These are phyloP conservation scores for Ichneumoninae sp. DNA, from an alignment of 2,888 invertebrate genomes.

Conservation along the genomic window DNA sequence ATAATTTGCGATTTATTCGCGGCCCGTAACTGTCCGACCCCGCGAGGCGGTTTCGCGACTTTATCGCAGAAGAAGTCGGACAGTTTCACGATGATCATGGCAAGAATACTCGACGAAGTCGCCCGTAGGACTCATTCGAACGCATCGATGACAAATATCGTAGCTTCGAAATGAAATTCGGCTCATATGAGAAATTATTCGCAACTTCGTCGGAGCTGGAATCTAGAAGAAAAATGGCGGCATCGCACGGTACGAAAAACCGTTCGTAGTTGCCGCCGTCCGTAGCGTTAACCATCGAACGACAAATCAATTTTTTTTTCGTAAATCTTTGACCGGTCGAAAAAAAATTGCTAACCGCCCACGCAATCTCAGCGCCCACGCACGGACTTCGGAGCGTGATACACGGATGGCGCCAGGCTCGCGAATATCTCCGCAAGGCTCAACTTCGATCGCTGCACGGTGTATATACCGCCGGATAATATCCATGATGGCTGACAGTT, in stretches of 20 bases:
- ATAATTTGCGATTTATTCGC: not conserved
- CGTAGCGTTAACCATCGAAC: not conserved
- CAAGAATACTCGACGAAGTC: not conserved
- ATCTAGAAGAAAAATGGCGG: not conserved
- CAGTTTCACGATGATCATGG: not conserved
- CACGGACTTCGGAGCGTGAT: not conserved
- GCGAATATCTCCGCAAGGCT: conserved; percentile 29
- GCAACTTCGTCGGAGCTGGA: not conserved
- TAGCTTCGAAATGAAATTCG: not conserved
- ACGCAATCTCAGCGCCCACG: conserved; percentile 2
- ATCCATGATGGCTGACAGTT: conserved; percentile 72
- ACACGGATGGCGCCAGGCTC: conserved; percentile 61
- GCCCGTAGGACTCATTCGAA: not conserved
- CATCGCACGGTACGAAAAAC: not conserved
- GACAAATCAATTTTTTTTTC: not conserved
- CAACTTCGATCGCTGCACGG: conserved; percentile 57
- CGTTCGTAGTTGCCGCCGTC: not conserved
- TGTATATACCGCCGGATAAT: conserved; percentile 53
- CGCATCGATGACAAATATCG: not conserved
- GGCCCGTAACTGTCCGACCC: not conserved
- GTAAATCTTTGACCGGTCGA: not conserved
- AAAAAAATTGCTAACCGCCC: conserved; percentile 23
- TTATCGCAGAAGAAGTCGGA: not conserved
- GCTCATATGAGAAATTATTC: not conserved
- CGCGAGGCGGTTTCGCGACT: not conserved